Evolutionary conservation across 53 echinoderm and acorn worm genomes (phyloP), one percentile per base, ranked within the genome.

Genomic region (Hippasteria phrygiana): DNA sequence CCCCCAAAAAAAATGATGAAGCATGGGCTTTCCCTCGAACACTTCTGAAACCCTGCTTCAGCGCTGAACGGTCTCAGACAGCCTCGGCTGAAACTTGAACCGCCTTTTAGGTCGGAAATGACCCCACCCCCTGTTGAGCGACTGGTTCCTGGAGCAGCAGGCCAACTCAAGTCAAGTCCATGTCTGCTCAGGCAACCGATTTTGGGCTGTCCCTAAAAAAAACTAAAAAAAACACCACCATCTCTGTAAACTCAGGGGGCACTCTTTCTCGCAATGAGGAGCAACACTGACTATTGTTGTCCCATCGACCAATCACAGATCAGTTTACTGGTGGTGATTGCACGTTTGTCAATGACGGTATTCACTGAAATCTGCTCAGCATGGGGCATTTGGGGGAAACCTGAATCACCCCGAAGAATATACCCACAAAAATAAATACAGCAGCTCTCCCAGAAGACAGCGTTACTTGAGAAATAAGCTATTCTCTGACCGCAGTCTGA

Each of bases 41-140:
- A 24, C 59, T 59, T 24, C 2, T 7, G 16, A 6, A 18, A 3
- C 16, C n/a, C 1, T 59, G 26, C 8, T 59, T 24, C 59, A 8
- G 36, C 37, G 34, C 59, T 31, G 17, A 35, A 35, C 33, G 69
- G 17, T 36, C 37, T 33, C 41, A 79, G 79, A 79, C 79, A 56
- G 38, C 39, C 26, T 18, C 39, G 37, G 59, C 43, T 29, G 67
- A 69, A 85, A 85, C 85, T 11, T 47, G 69, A 69, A 85, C 66
- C 48, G 47, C 85, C 85, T 71, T 48, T 36, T 31, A 12, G 47
- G 36, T 69, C 85, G 85, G 85, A 85, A 70, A 50, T 71, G 55
- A 53, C 85, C 71, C 85, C 70, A 71, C 85, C 85, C 85, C 71
- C 51, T 70, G 85, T 47, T 85, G 85, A 85, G 85, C 16, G 71